Conservation (phyloP, 2,888 invertebrate genomes). For the Neoaliturus tenellus region DNA sequence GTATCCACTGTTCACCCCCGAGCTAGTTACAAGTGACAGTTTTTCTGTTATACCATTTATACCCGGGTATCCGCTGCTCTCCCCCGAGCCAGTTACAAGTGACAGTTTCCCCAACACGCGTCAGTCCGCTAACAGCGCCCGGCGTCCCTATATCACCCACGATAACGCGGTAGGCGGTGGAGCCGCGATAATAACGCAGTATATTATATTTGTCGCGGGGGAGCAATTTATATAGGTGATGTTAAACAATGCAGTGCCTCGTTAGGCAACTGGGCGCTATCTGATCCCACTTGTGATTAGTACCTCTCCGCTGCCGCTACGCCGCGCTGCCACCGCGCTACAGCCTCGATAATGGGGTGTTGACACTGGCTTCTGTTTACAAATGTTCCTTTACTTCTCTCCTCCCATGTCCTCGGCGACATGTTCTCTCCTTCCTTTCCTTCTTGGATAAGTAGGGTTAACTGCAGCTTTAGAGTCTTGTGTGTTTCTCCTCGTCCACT, state of each 20-base stretch:
- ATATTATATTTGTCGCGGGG: conserved; percentile 46
- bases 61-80: too few species aligned
- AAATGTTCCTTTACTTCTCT: neutral
- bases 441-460: neutral
- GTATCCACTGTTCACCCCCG: too few species aligned
- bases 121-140: too few species aligned
- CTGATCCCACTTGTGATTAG: conserved; percentile 31
- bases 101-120: too few species aligned
- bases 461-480: neutral
- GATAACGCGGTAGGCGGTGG: conserved; percentile 20
- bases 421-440: too few species aligned
- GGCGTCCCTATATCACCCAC: neutral
- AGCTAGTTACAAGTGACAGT: too few species aligned
- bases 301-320: conserved; percentile 8
- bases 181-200: conserved; percentile 29
- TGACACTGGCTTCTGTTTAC: conserved; percentile 14
- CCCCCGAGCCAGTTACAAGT: too few species aligned
- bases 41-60: too few species aligned
- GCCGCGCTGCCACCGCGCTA: too few species aligned
- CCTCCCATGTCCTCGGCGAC: neutral
- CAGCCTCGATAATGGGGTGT: neutral
- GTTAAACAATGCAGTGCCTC: conserved; percentile 44
- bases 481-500: neutral
- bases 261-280: conserved; percentile 28
- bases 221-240: conserved; percentile 47